These are phyloP conservation scores for Semnopithecus entellus DNA, from an alignment of 2,113 vertebrate genomes.

Conservation along the genomic window DNA sequence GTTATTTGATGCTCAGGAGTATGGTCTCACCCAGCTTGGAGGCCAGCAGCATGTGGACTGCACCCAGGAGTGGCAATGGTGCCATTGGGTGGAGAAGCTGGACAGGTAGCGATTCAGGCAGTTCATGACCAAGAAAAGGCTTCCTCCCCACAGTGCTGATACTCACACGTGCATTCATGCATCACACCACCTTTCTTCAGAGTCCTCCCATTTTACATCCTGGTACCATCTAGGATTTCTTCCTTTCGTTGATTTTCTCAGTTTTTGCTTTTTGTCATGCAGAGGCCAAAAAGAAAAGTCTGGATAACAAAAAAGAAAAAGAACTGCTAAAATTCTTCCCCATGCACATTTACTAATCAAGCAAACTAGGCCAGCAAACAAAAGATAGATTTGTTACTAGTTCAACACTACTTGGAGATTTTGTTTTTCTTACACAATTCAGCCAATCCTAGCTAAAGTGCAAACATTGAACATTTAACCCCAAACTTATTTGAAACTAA, in stretches of 20 bases:
- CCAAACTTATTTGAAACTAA: background rate
- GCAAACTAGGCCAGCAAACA: background rate
- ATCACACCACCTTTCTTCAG: constrained; percentile 54
- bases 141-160: constrained; percentile 95
- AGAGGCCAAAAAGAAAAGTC: background rate
- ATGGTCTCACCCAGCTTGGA: constrained; percentile 93
- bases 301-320: background rate
- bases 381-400: background rate
- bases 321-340: background rate
- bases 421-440: background rate
- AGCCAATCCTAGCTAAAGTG: background rate
- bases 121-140: constrained; percentile 93
- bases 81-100: constrained; percentile 78
- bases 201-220: no score
- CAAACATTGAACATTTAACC: background rate
- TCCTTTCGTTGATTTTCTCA: no score
- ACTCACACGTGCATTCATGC: constrained; percentile 86
- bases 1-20: constrained; percentile 90
- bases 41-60: constrained; percentile 93
- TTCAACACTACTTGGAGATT: background rate
- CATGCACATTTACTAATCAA: background rate
- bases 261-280: background rate
- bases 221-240: no score
- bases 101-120: constrained; percentile 94
- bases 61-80: constrained; percentile 91